Evolutionary conservation across 2,113 vertebrate genomes (phyloP).

Genomic region (Illadopsis cleaveri): DNA sequence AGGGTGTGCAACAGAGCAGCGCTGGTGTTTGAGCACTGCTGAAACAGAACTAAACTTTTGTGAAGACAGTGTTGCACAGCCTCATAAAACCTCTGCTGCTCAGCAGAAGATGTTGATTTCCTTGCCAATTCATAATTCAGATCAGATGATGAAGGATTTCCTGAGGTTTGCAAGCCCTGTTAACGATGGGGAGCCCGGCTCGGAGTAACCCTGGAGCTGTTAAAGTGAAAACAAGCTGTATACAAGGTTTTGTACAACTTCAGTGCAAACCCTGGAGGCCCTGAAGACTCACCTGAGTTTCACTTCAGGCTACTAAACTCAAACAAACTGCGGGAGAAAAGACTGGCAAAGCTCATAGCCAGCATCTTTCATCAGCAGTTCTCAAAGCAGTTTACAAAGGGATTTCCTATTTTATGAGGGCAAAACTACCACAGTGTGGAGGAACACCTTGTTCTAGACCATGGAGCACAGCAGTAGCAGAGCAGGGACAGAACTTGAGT

Average conservation of each 20-base stretch:
- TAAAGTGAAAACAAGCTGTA: neutral
- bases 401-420: neutral
- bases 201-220: neutral
- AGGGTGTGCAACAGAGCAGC: neutral
- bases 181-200: neutral
- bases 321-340: neutral
- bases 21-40: neutral
- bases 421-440: neutral
- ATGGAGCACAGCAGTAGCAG: neutral
- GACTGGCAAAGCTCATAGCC: neutral
- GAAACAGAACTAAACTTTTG: constrained; percentile 8
- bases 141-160: neutral
- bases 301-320: neutral
- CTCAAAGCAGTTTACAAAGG: neutral
- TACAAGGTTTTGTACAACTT: neutral
- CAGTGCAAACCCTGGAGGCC: neutral
- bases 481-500: neutral
- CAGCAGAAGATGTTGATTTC: neutral
- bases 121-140: constrained; percentile 26
- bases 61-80: neutral
- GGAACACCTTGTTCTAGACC: neutral
- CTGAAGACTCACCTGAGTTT: neutral
- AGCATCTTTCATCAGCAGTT: neutral
- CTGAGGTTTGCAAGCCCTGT: neutral
- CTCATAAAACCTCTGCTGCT: neutral